A percentile compares a stretch with the other conserved stretches of the same genome.
Conservation (phyloP, 2,113 vertebrate species). For the Hypanus sabinus region DNA sequence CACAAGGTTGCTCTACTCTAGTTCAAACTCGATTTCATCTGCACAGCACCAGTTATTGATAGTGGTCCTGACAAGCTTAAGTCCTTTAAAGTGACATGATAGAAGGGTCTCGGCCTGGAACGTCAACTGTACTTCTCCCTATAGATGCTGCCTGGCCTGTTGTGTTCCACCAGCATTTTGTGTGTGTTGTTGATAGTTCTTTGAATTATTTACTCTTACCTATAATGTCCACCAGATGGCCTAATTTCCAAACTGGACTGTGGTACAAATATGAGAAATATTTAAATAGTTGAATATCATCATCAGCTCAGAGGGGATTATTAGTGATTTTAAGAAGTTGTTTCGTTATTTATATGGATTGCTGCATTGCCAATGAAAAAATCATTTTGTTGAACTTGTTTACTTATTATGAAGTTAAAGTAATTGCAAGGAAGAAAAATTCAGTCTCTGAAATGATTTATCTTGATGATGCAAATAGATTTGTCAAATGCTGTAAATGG, state of each 20-base stretch:
- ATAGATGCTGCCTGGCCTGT: too few species aligned
- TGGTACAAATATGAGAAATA: neutral
- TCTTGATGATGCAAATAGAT: slow-evolving; percentile 14
- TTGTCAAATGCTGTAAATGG: slow-evolving; percentile 22
- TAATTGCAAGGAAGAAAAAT: neutral
- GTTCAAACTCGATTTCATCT: too few species aligned
- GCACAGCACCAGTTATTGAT: too few species aligned
- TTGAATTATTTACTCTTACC: neutral
- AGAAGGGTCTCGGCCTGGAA: too few species aligned
- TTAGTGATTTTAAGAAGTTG: neutral
- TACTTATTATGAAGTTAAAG: neutral
- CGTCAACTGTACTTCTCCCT: too few species aligned
- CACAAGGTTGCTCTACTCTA: too few species aligned
- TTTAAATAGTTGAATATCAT: neutral
- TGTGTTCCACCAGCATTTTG: too few species aligned
- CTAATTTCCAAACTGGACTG: slow-evolving; percentile 18
- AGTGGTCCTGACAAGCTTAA: too few species aligned
- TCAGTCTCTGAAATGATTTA: neutral
- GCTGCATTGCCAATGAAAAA: neutral
- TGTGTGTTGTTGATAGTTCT: neutral
- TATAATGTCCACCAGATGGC: slow-evolving; percentile 26
- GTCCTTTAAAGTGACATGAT: too few species aligned
- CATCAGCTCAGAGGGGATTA: neutral
- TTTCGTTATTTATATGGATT: neutral
- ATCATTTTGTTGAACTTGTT: neutral